Base-by-base conservation (phyloP, 2,888 invertebrate species). In the Abrostola triplasia region DNA sequence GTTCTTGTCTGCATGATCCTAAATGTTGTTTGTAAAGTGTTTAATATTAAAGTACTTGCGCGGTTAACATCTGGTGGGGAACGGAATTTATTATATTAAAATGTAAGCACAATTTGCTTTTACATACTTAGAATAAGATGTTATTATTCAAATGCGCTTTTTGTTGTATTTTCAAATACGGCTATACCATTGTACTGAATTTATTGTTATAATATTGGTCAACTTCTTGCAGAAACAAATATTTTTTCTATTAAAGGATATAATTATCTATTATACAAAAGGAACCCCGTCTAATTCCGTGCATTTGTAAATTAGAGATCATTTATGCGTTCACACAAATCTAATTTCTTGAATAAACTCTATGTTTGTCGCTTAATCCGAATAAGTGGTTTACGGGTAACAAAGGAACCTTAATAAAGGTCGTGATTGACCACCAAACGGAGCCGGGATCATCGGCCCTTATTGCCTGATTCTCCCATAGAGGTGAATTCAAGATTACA, bases 401-500 rank as follows among this genome's bases (percentile, higher is more conserved):
- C 73, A 73, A 66, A 70, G 51, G 42, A 63, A 52, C 62, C 55
- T 66, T 63, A 60, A 70, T 73, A 70, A 66, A 70, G 73, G 70
- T 67, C 51, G 52, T 70, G 63, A 73, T 73, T 74, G 70, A 73
- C 73, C 67, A 73, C 67, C 52, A 61, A 70, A 74, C 62, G 37
- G 55, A 60, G 60, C 41, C 37, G 50, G 63, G 60, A 69, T 65
- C 69, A 69, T 64, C 57, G 73, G 64, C 37, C 53, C 53, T 70
- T 54, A 70, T 54, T 66, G 48, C 51, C 47, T 57, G 54, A 73
- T 59, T 51, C 56, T 47, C 7, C 53, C 36, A 42, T 59, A 55
- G 24, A 50, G 40, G 42, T 42, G n/a, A 58, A 48, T 54, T 58
- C 50, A 44, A 40, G 40, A 36, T 51, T 37, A 37, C 58, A 55